These are phyloP conservation scores for Anguilla obscura DNA, from an alignment of 2,797 vertebrate species.

Conservation along the genomic window DNA sequence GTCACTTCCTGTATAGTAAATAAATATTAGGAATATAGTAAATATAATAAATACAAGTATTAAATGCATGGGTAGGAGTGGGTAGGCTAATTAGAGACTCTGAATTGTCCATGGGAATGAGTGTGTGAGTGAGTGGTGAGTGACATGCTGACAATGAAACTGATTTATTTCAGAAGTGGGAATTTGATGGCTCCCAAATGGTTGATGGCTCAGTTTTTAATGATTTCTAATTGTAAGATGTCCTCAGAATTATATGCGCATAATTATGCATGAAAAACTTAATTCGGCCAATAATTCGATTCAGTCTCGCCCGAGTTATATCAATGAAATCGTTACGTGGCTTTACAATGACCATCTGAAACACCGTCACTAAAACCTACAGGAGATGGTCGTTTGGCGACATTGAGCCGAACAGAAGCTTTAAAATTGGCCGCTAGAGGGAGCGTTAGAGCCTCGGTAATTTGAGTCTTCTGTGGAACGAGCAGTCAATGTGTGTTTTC, in stretches of 20 bases:
- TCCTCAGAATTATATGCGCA: neutral
- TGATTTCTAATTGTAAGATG: neutral
- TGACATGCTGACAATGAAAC: neutral
- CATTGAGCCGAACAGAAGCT: neutral
- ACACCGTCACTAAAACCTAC: neutral
- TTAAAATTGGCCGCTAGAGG: conserved; percentile 17
- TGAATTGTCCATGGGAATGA: no score
- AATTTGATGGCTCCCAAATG: neutral
- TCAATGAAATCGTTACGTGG: neutral
- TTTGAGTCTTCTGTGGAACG: conserved; percentile 7
- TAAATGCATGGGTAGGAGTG: no score
- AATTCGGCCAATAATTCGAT: neutral
- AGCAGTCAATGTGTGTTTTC: neutral
- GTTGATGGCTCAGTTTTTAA: neutral
- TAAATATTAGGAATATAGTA: no score
- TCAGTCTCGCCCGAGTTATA: neutral
- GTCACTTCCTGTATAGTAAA: no score
- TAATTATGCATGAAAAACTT: neutral
- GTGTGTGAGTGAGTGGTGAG: no score
- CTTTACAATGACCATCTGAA: neutral
- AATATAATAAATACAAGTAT: no score
- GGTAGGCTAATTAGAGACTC: no score
- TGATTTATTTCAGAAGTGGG: neutral
- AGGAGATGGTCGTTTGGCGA: neutral
- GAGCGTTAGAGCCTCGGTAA: conserved; percentile 7